phyloP scores from a whole-genome alignment of 1,140 invertebrate genomes.

The Cydia pomonella region DNA sequence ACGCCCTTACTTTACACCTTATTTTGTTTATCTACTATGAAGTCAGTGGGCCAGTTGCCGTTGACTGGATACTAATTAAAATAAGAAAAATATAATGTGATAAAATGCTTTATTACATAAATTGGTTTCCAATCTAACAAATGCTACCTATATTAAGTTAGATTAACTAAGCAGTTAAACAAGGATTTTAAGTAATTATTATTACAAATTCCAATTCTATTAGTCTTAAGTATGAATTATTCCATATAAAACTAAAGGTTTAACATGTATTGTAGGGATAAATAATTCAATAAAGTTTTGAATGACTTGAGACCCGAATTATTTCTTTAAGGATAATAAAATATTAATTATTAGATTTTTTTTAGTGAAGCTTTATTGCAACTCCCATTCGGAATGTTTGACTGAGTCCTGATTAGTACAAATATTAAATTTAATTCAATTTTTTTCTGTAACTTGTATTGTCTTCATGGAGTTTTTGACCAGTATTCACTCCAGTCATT shows the following conservation, averaged over 20 bases:
- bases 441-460: background rate
- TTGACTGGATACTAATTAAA: background rate
- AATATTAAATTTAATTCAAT: background rate
- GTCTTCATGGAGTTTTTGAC: slow-evolving; percentile 52
- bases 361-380: background rate
- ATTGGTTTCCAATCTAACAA: slow-evolving; percentile 43
- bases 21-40: too few species aligned
- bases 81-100: slow-evolving; percentile 18
- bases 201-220: background rate
- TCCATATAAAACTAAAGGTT: background rate
- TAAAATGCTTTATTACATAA: slow-evolving; percentile 42
- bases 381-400: background rate
- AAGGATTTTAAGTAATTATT: background rate
- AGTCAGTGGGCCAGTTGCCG: too few species aligned
- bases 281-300: background rate
- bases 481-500: slow-evolving; percentile 64
- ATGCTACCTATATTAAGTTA: slow-evolving; percentile 38
- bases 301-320: background rate
- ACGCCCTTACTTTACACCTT: too few species aligned
- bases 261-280: background rate
- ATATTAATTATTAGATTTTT: background rate
- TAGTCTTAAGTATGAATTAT: background rate
- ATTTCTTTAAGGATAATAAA: background rate
- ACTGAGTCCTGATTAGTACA: too few species aligned
- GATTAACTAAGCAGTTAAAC: slow-evolving; percentile 42